Evolutionary conservation across 2,888 invertebrate genomes (phyloP).

Genomic region (Pheosia tremula): DNA sequence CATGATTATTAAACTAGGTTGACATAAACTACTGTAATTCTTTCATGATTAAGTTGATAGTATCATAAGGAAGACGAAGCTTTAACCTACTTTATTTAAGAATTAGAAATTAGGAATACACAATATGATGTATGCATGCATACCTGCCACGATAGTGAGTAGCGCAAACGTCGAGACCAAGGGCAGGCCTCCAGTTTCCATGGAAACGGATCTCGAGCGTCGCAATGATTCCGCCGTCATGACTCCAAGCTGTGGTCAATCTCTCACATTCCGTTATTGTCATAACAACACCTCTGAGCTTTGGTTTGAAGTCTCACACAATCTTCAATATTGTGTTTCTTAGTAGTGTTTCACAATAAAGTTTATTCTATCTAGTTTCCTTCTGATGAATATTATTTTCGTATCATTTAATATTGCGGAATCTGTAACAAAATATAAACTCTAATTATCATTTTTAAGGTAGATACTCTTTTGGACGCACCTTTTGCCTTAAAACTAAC

Average conservation of each 20-base stretch:
- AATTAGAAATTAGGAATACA: no score
- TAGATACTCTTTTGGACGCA: no score
- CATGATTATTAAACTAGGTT: not conserved
- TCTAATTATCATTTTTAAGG: not conserved
- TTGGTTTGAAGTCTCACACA: slow-evolving; percentile 49
- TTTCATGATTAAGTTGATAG: not conserved
- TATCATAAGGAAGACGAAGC: not conserved
- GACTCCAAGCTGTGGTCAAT: slow-evolving; percentile 51
- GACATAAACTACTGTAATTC: no score
- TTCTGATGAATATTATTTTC: slow-evolving; percentile 49
- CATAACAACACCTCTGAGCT: slow-evolving; percentile 46
- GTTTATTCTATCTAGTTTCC: slow-evolving; percentile 35
- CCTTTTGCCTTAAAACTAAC: no score
- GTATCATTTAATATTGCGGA: slow-evolving; percentile 40
- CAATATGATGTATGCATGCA: slow-evolving; percentile 22
- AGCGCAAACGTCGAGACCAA: slow-evolving; percentile 77
- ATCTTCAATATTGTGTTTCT: slow-evolving; percentile 33
- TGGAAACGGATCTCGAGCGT: slow-evolving; percentile 62
- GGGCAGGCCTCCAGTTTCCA: slow-evolving; percentile 76
- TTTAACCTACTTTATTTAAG: not conserved
- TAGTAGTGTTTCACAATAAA: slow-evolving; percentile 22
- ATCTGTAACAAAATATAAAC: slow-evolving; percentile 63
- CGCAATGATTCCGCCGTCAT: slow-evolving; percentile 64
- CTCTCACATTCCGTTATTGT: slow-evolving; percentile 55
- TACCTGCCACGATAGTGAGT: slow-evolving; percentile 79